Conservation (phyloP, 2,113 vertebrate genomes). For the Trematocara nigrifrons region DNA sequence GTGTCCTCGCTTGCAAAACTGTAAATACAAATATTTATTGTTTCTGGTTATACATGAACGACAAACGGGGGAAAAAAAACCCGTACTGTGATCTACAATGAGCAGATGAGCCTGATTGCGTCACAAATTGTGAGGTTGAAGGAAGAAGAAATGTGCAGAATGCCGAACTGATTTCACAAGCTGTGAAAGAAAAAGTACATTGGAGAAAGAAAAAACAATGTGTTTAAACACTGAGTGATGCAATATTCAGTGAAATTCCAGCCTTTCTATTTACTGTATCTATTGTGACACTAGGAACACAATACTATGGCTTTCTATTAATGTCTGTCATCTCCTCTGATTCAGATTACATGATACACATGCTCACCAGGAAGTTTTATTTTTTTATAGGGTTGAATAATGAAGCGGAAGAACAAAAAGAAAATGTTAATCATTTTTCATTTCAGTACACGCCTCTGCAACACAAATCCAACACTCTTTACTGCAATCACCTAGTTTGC, state of each 20-base stretch:
- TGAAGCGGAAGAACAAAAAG: not conserved
- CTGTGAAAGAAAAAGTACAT: not conserved
- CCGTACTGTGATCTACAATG: not conserved
- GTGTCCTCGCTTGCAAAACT: not conserved
- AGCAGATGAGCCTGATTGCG: not conserved
- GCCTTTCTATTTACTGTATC: not conserved
- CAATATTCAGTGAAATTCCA: not conserved
- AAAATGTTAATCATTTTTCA: not conserved
- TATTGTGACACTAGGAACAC: not conserved
- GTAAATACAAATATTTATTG: not conserved
- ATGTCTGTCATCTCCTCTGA: not conserved
- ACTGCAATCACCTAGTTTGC: not conserved
- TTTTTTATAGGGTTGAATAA: not conserved
- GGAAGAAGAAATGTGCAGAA: not conserved
- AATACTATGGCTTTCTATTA: not conserved
- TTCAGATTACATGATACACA: not conserved
- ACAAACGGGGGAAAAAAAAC: accelerated
- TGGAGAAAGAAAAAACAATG: not conserved
- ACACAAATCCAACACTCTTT: not conserved
- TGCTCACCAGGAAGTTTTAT: not conserved
- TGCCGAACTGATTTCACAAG: not conserved
- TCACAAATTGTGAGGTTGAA: not conserved
- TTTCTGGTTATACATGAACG: not conserved
- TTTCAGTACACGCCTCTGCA: not conserved
- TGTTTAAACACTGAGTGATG: not conserved